Evolutionary conservation across 2,888 invertebrate genomes (phyloP), one percentile per base, ranked within the genome.

Genomic region (Heliconius sara): DNA sequence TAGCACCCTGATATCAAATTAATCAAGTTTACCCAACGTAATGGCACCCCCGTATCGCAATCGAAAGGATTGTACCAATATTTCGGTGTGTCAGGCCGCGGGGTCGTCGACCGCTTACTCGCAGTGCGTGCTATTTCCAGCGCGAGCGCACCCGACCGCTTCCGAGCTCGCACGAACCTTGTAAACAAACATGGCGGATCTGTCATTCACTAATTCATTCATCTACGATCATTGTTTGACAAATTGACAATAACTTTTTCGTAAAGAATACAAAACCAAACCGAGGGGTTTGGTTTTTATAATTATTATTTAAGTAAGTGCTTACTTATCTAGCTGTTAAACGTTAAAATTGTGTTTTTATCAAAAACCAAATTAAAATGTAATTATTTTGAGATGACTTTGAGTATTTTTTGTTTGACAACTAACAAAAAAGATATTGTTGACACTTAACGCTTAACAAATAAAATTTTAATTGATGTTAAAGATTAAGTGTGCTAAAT

Each of bases 121-220:
- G 92, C 90, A 90, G 92, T 91, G 91, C 91, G 91, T 91, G 95
- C 95, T 95, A 95, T 95, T 95, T 95, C 92, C 92, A 94, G 89
- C 87, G 88, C 91, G 92, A 91, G 88, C 90, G 87, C 83, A 84
- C 85, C 85, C 93, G 92, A 91, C 84, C 88, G 88, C 90, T 86
- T 85, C 91, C 92, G 93, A 92, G 86, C 86, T 85, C 83, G 84
- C 85, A 91, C 93, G 93, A 92, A 89, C 88, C 89, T 88, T 87
- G 94, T 94, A 95, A 93, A 94, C 94, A 95, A 94, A 94, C 91
- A 94, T 94, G 94, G 92, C 92, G 87, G 92, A 92, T 91, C 92
- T 94, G 94, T 95, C 95, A 95, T 95, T 95, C 94, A 94, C 87
- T 92, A 93, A 93, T 93, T 94, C 95, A 95, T 95, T 95, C 95